A percentile compares a stretch with the other conserved stretches of the same genome.
Conservation (phyloP, 2,113 vertebrate genomes). For the Albula goreensis region DNA sequence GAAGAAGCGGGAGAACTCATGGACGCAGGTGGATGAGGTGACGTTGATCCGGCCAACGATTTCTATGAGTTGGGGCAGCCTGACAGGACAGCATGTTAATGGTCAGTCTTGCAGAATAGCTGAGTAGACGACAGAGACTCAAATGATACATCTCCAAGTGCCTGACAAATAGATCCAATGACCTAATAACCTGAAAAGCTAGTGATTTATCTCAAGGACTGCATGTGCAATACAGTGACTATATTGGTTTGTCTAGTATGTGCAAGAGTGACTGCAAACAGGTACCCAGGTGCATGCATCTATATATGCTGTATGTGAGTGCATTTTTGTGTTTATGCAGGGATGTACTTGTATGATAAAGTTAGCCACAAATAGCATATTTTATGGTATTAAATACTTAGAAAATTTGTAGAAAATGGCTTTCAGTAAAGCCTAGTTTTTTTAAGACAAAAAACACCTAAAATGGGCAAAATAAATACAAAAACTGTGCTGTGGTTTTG, state of each 20-base stretch:
- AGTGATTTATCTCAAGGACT: too few relatives aligned
- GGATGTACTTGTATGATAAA: neutral
- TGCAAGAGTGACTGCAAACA: neutral
- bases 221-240: neutral
- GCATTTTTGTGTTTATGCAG: conserved; percentile 2
- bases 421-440: too few relatives aligned
- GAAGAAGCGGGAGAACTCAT: conserved; percentile 98
- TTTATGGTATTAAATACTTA: too few relatives aligned
- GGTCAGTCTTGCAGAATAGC: neutral
- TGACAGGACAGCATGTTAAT: conserved; percentile 49
- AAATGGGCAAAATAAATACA: too few relatives aligned
- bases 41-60: conserved; percentile 95
- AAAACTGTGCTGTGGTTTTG: too few relatives aligned
- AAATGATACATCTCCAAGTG: too few relatives aligned
- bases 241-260: neutral
- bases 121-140: neutral
- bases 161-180: too few relatives aligned
- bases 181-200: too few relatives aligned
- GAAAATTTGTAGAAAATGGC: too few relatives aligned
- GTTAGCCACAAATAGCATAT: too few relatives aligned
- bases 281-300: neutral
- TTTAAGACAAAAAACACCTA: too few relatives aligned
- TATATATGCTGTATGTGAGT: neutral
- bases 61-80: conserved; percentile 94
- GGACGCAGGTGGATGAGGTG: conserved; percentile 90